phyloP scores from a whole-genome alignment of 1,140 invertebrate genomes.

The Cyclargus thomasi region DNA sequence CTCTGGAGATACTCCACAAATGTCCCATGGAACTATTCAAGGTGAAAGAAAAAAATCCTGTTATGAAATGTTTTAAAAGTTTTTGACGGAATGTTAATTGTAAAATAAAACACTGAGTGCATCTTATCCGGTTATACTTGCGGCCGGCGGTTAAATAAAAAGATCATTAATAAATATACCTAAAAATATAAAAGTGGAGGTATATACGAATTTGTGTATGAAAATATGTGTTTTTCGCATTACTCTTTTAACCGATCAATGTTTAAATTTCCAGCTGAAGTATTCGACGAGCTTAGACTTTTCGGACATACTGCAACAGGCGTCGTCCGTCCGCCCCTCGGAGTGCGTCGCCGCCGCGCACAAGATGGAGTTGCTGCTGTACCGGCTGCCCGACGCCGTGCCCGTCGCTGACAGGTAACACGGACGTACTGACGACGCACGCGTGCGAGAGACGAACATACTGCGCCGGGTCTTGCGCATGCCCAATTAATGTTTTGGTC shows the following conservation, averaged over 20 bases:
- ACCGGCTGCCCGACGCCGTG: constrained; percentile 16
- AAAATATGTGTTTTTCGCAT: too few relatives aligned
- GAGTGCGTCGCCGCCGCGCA: constrained; percentile 87
- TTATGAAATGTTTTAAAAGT: too few relatives aligned
- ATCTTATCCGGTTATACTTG: too few relatives aligned
- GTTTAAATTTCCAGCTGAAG: background rate
- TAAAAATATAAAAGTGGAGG: too few relatives aligned
- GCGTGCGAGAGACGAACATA: background rate
- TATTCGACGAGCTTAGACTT: constrained; percentile 43
- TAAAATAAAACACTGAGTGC: too few relatives aligned
- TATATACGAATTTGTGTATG: too few relatives aligned
- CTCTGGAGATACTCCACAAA: constrained; percentile 73
- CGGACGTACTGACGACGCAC: background rate
- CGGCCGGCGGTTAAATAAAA: too few relatives aligned
- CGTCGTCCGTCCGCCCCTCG: constrained; percentile 84
- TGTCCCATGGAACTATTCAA: constrained; percentile 54
- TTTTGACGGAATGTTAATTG: too few relatives aligned
- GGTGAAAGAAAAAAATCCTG: constrained; percentile 26
- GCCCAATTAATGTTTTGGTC: too few relatives aligned
- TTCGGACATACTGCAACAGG: constrained; percentile 76
- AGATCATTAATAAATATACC: too few relatives aligned
- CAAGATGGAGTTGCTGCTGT: constrained; percentile 76
- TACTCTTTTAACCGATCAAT: too few relatives aligned
- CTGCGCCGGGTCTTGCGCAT: too few relatives aligned
- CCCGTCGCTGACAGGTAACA: constrained; percentile 29